A percentile compares a stretch with the other conserved stretches of the same genome.
phyloP scores from a whole-genome alignment of 2,797 vertebrate species.

The Sebastes paucispinis region DNA sequence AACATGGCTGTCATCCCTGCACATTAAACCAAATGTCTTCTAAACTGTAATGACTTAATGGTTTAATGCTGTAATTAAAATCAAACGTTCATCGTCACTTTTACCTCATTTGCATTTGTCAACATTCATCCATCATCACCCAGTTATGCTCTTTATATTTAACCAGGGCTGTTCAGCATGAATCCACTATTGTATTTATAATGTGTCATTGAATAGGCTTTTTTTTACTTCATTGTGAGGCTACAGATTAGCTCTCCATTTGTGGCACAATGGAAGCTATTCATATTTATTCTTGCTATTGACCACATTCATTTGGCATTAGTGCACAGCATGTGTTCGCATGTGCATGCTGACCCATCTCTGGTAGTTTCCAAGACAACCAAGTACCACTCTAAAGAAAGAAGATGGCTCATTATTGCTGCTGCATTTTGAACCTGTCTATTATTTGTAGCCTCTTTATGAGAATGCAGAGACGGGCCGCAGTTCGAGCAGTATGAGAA shows the following conservation, averaged over 20 bases:
- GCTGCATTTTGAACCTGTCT: slow-evolving; percentile 40
- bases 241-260: neutral
- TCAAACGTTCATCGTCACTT: slow-evolving; percentile 39
- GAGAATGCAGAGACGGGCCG: neutral
- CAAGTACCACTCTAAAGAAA: slow-evolving; percentile 65
- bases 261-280: slow-evolving; percentile 18
- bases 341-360: slow-evolving; percentile 69
- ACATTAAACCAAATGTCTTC: slow-evolving; percentile 27
- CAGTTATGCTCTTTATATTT: slow-evolving; percentile 5
- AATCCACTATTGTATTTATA: neutral
- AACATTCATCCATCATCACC: slow-evolving; percentile 19
- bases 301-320: slow-evolving; percentile 50
- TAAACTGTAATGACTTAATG: slow-evolving; percentile 37
- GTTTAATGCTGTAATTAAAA: slow-evolving; percentile 54
- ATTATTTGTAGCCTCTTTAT: neutral
- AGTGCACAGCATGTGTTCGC: slow-evolving; percentile 43
- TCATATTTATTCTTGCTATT: slow-evolving; percentile 36
- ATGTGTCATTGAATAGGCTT: neutral
- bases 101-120: slow-evolving; percentile 36
- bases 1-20: slow-evolving; percentile 23
- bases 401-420: slow-evolving; percentile 52
- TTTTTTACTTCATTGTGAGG: neutral
- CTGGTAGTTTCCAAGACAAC: slow-evolving; percentile 85
- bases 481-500: neutral
- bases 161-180: neutral